A percentile compares a stretch with the other conserved stretches of the same genome.
Evolutionary conservation across 2,888 invertebrate species (phyloP).

Genomic region (Macroteleia sp.): DNA sequence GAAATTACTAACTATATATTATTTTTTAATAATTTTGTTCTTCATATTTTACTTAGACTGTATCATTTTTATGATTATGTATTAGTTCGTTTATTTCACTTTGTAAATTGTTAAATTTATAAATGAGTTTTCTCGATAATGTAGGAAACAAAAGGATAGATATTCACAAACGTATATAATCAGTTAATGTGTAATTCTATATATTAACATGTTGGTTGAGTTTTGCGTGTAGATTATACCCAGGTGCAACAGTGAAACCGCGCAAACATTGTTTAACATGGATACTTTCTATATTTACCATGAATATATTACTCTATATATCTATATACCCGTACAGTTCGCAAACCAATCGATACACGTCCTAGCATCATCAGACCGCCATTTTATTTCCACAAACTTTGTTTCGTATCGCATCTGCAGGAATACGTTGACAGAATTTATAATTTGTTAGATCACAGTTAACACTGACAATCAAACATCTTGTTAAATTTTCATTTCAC

Average conservation of each 20-base stretch:
- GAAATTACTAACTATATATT: too few relatives aligned
- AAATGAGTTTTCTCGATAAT: too few relatives aligned
- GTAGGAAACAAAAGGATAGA: too few relatives aligned
- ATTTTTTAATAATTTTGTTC: too few relatives aligned
- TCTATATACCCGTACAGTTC: conserved; percentile 62
- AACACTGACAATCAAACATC: conserved; percentile 17
- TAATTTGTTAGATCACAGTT: conserved; percentile 44
- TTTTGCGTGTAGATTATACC: conserved; percentile 37
- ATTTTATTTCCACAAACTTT: conserved; percentile 76
- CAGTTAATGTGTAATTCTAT: conserved; percentile 77
- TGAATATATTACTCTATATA: conserved; percentile 41
- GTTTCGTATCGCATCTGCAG: conserved; percentile 63
- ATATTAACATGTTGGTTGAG: conserved; percentile 30
- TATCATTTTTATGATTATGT: too few relatives aligned
- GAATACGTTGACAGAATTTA: conserved; percentile 45
- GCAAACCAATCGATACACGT: conserved; percentile 78
- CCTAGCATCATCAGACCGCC: conserved; percentile 74
- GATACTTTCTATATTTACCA: conserved; percentile 42
- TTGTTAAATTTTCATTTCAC: too few relatives aligned
- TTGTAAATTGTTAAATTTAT: too few relatives aligned
- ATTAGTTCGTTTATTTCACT: too few relatives aligned
- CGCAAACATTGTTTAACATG: conserved; percentile 39
- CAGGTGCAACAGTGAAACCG: conserved; percentile 50
- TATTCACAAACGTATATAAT: conserved; percentile 78
- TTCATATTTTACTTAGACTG: too few relatives aligned